Evolutionary conservation across 2,113 vertebrate genomes (phyloP).

Genomic region (Synchiropus splendidus): DNA sequence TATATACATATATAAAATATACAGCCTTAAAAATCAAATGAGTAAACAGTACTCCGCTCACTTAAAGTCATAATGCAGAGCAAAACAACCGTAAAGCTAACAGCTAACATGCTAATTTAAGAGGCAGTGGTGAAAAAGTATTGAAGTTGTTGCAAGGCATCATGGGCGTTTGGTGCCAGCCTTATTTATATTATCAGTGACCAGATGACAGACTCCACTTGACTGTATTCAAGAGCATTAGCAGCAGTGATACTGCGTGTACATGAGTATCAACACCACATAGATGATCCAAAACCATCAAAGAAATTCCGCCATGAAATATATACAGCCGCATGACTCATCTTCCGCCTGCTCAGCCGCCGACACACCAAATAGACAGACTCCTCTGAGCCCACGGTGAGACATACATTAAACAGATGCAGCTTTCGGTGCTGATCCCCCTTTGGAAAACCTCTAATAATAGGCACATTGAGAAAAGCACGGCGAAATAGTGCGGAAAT

Average conservation of each 20-base stretch:
- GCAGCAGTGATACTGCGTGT: no score
- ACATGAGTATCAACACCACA: not conserved
- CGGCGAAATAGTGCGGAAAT: conserved; percentile 2
- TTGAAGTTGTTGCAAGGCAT: no score
- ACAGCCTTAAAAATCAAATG: not conserved
- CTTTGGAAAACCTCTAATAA: not conserved
- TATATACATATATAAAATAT: not conserved
- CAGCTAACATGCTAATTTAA: no score
- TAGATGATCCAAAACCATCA: conserved; percentile 7
- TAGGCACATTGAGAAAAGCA: not conserved
- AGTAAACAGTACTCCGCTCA: not conserved
- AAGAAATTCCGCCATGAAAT: conserved; percentile 20
- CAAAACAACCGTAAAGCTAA: no score
- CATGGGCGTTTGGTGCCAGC: no score
- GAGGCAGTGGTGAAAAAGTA: no score
- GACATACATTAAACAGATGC: conserved; percentile 1
- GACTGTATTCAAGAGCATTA: no score
- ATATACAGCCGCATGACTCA: conserved; percentile 19
- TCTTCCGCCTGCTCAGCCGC: conserved; percentile 8
- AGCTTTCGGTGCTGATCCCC: conserved; percentile 2
- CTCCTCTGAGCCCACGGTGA: not conserved
- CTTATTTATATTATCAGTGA: no score
- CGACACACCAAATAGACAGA: conserved; percentile 1
- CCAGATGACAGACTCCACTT: no score
- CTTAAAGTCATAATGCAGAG: no score